A percentile compares a stretch with the other conserved stretches of the same genome.
Conservation (phyloP, 2,888 invertebrate genomes). For the Macaria liturata region DNA sequence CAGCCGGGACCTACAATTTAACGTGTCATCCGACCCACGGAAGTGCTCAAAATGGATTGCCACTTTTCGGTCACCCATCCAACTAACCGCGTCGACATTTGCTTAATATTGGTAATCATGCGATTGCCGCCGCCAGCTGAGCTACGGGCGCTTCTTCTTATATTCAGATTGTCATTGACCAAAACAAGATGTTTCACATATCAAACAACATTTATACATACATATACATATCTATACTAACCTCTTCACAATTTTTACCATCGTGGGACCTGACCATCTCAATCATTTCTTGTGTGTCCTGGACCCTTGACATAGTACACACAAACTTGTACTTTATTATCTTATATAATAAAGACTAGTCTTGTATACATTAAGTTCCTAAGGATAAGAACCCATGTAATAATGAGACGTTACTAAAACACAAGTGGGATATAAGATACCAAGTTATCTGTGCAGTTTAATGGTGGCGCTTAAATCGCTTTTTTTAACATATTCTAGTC, state of each 20-base stretch:
- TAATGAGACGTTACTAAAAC: slow-evolving; percentile 37
- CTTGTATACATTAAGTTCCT: slow-evolving; percentile 1
- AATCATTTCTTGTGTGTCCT: slow-evolving; percentile 59
- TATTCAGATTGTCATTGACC: too few species aligned
- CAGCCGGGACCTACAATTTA: too few species aligned
- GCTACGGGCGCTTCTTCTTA: too few species aligned
- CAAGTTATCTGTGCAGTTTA: neutral
- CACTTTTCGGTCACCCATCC: too few species aligned
- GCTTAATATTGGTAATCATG: too few species aligned
- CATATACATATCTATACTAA: slow-evolving; percentile 25
- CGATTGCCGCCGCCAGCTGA: too few species aligned
- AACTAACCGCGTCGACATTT: too few species aligned
- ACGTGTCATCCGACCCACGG: too few species aligned
- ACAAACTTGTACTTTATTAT: slow-evolving; percentile 1
- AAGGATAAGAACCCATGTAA: slow-evolving; percentile 41
- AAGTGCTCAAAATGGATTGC: too few species aligned
- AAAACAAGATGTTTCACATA: neutral
- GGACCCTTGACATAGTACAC: slow-evolving; percentile 36
- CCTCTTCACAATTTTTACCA: slow-evolving; percentile 42
- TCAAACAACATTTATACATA: neutral
- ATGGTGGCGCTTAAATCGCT: neutral
- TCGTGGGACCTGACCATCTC: slow-evolving; percentile 76
- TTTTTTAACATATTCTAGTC: neutral
- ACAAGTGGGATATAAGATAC: slow-evolving; percentile 25
- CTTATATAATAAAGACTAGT: slow-evolving; percentile 3